Percentiles rank a stretch among this genome's conserved stretches.
Evolutionary conservation across 2,888 invertebrate species (phyloP).

Genomic region (Leptopilina myrica): DNA sequence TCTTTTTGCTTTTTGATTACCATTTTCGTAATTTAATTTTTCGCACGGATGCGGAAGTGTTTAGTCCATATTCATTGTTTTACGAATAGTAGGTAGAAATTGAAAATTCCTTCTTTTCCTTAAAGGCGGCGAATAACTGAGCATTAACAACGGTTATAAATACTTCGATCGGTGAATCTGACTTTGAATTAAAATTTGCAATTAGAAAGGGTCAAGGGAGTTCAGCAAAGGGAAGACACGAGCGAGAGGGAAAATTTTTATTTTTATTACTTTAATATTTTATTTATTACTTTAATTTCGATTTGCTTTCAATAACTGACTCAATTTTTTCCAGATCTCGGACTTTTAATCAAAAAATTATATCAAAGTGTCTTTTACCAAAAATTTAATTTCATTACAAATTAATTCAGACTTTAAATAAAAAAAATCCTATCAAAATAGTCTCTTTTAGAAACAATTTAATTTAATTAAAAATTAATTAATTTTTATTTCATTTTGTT

Average conservation of each 20-base stretch:
- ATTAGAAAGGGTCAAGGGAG: constrained; percentile 41
- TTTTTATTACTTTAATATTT: background rate
- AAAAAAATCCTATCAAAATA: too few species aligned
- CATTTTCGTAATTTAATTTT: constrained; percentile 20
- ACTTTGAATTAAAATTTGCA: constrained; percentile 22
- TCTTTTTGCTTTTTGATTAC: background rate
- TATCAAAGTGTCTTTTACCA: too few species aligned
- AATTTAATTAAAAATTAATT: too few species aligned
- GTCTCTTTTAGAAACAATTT: too few species aligned
- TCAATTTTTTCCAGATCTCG: too few species aligned
- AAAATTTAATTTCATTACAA: too few species aligned
- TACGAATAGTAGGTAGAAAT: background rate
- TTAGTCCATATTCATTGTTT: constrained; percentile 11
- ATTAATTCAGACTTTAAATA: too few species aligned
- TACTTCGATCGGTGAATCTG: constrained; percentile 41
- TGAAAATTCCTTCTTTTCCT: background rate
- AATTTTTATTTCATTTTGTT: too few species aligned
- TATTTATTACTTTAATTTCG: too few species aligned
- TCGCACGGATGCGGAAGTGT: constrained; percentile 1
- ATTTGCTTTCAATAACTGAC: too few species aligned
- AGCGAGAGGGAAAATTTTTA: constrained; percentile 38
- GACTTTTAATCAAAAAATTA: too few species aligned
- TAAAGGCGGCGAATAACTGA: constrained; percentile 57
- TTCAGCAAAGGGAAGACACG: background rate
- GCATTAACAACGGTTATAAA: constrained; percentile 55